Evolutionary conservation across 2,888 invertebrate genomes (phyloP), one percentile per base, ranked within the genome.

Genomic region (Sisyra nigra): DNA sequence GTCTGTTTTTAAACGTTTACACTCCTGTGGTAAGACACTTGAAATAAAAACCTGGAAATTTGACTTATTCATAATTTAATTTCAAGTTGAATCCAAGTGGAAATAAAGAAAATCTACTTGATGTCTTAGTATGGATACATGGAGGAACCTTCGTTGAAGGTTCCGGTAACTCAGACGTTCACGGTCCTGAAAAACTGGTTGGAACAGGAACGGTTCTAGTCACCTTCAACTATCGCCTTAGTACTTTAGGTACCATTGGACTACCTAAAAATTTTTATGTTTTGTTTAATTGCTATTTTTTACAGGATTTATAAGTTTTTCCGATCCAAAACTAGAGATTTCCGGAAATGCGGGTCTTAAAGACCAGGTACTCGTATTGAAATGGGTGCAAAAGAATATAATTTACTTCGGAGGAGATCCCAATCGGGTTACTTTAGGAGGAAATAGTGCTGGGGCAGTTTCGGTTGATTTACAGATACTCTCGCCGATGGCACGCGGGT

Each of bases 81-180:
- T 42, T 35, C 24, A 7, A 42, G 42, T 17, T 32, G 14, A 17
- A 17, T 31, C 18, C 31, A 18, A 17, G 3, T 3, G 24, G 11
- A 9, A 9, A 30, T 10, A 11, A n/a, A 3, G 11, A 18, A 2
- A 34, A 17, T 14, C 19, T 35, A 8, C 6, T 18, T 13, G 9
- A 17, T 18, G 76, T 76, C 11, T 72, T 76, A 72, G 71, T 76
- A 2, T 76, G 74, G 72, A 66, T 76, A 40, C 77, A 77, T 52
- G 76, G 76, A 0, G 77, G 77, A 0, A 74, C 72, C 3, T 76
- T 72, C 49, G 66, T 71, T 1, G 69, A 71, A 49, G 76, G 76
- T 1, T 72, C 73, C 0, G 74, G 74, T 11, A 74, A 74, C 53
- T 68, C 73, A 1, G 73, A 74, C 53, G 62, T 71, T 4, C 74